phyloP scores from a whole-genome alignment of 2,113 vertebrate species.

The Candoia aspera region DNA sequence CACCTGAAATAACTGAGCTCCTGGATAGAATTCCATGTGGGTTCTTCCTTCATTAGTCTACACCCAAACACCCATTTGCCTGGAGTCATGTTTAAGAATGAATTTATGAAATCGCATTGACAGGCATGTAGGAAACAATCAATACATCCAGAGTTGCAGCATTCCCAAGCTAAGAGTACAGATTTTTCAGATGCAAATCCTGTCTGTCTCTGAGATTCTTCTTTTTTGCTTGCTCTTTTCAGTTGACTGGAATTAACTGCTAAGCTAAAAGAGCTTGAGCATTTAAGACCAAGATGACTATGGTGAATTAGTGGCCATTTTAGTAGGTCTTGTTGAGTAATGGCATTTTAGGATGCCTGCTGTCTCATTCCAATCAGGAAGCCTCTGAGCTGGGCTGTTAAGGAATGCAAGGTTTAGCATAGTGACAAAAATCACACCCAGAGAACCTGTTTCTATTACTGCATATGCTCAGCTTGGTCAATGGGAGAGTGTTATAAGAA shows the following conservation, averaged over 20 bases:
- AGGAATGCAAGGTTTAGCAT: background rate
- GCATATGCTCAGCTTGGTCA: background rate
- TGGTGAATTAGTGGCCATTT: background rate
- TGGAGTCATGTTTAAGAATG: conserved; percentile 13
- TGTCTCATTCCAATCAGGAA: background rate
- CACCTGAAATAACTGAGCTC: conserved; percentile 36
- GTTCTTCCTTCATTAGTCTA: background rate
- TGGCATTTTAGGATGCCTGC: conserved; percentile 1
- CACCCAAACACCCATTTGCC: conserved; percentile 1
- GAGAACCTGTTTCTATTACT: background rate
- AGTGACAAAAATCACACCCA: background rate
- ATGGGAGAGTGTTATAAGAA: background rate
- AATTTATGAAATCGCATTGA: conserved; percentile 6
- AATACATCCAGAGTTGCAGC: background rate
- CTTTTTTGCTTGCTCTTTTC: background rate
- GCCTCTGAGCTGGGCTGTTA: background rate
- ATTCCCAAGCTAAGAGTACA: background rate
- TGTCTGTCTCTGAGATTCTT: background rate
- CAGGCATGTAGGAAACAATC: background rate
- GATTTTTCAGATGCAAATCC: background rate
- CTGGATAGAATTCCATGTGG: conserved; percentile 8
- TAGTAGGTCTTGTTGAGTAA: background rate
- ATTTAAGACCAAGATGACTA: background rate
- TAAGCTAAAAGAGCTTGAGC: background rate
- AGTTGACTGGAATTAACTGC: background rate